Evolutionary conservation across 2,797 vertebrate genomes (phyloP).

Genomic region (Semotilus atromaculatus): DNA sequence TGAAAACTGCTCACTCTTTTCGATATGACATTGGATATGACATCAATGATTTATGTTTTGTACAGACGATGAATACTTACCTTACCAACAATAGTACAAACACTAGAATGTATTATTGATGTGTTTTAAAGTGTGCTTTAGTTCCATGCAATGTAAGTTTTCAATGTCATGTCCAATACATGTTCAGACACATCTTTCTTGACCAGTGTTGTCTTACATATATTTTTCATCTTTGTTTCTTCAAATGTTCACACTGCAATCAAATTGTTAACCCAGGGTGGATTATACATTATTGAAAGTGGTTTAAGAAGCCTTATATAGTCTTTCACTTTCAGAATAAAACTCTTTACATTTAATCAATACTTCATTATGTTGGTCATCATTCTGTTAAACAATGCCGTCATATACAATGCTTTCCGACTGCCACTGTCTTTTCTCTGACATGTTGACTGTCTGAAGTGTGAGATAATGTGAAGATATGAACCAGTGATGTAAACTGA

Average conservation of each 20-base stretch:
- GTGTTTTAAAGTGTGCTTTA: not conserved
- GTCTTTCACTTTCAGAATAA: not conserved
- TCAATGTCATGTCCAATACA: not conserved
- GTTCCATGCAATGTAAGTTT: not conserved
- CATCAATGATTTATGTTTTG: not conserved
- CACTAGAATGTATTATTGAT: not conserved
- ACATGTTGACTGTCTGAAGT: not conserved
- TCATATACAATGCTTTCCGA: constrained; percentile 8
- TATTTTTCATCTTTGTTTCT: not conserved
- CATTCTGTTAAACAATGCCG: not conserved
- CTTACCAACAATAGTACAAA: not conserved
- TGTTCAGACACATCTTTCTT: not conserved
- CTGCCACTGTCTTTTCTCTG: not conserved
- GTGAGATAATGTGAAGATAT: not conserved
- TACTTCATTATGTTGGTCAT: not conserved
- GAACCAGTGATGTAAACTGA: constrained; percentile 5
- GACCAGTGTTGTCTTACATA: not conserved
- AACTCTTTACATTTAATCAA: not conserved
- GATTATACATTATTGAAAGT: not conserved
- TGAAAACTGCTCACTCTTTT: not conserved
- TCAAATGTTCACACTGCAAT: not conserved
- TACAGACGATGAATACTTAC: not conserved
- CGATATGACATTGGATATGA: not conserved
- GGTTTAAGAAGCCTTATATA: not conserved
- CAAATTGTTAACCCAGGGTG: not conserved